These are phyloP conservation scores for Melipona beecheii DNA, from an alignment of 2,888 invertebrate species.

Conservation along the genomic window DNA sequence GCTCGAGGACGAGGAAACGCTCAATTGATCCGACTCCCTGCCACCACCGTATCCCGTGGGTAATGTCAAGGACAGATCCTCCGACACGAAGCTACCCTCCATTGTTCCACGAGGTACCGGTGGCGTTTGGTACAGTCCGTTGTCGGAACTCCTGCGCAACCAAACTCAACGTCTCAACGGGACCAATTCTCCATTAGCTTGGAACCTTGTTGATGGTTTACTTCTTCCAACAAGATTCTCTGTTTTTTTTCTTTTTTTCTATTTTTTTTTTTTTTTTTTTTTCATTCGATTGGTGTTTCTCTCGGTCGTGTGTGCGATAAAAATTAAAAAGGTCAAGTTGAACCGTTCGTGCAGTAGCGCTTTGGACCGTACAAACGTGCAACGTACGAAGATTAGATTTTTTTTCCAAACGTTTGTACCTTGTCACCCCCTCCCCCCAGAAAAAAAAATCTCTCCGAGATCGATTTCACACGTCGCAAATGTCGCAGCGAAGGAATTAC, in stretches of 20 bases:
- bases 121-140: conserved; percentile 86
- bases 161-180: conserved; percentile 65
- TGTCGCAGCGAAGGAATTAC: no score
- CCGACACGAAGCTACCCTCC: conserved; percentile 86
- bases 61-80: conserved; percentile 85
- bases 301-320: not conserved
- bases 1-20: conserved; percentile 87
- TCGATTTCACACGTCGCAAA: not conserved
- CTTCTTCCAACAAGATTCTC: conserved; percentile 26
- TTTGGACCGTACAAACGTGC: conserved; percentile 9
- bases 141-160: conserved; percentile 86
- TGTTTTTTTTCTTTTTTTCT: not conserved
- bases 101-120: conserved; percentile 86
- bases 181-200: conserved; percentile 57
- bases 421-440: no score
- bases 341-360: conserved; percentile 23
- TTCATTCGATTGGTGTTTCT: not conserved
- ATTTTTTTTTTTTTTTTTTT: not conserved
- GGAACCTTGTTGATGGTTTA: conserved; percentile 46
- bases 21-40: conserved; percentile 87
- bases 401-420: no score
- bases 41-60: conserved; percentile 83
- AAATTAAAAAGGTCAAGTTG: conserved; percentile 1
- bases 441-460: no score
- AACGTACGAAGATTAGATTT: no score